Conservation (phyloP, 37 sponge, comb jelly and placozoan genomes). For the Hormiphora californensis region DNA sequence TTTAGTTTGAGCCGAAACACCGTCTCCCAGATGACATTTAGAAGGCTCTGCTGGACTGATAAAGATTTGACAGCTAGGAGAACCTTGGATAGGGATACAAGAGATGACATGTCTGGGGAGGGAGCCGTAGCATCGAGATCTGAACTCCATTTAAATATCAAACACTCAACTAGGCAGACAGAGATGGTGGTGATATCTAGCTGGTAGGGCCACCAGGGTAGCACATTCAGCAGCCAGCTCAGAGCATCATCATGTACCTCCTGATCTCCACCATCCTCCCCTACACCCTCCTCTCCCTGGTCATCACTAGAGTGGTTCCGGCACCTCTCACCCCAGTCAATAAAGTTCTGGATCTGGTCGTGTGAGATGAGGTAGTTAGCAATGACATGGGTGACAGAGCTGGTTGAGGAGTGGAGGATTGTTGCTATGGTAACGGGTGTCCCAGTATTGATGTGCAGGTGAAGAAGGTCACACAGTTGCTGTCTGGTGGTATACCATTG, state of each 20-base stretch:
- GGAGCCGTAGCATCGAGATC: neutral
- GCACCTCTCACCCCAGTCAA: constrained; percentile 28
- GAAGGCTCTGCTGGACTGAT: neutral
- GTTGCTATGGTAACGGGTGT: neutral
- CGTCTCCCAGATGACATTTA: constrained; percentile 24
- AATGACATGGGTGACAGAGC: constrained; percentile 1
- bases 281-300: neutral
- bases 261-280: neutral
- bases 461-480: constrained; percentile 3
- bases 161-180: constrained; percentile 36
- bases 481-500: constrained; percentile 20
- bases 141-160: constrained; percentile 28
- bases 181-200: constrained; percentile 22
- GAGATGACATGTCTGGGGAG: neutral
- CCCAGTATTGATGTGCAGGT: constrained; percentile 27
- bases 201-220: constrained; percentile 39
- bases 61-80: neutral
- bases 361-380: constrained; percentile 1
- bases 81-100: neutral
- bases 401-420: neutral
- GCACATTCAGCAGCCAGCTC: neutral
- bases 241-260: constrained; percentile 30
- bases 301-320: too few species aligned
- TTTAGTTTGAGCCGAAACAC: constrained; percentile 17
- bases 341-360: constrained; percentile 10